Conservation (phyloP, 2,113 vertebrate species). For the Callaeas wilsoni region DNA sequence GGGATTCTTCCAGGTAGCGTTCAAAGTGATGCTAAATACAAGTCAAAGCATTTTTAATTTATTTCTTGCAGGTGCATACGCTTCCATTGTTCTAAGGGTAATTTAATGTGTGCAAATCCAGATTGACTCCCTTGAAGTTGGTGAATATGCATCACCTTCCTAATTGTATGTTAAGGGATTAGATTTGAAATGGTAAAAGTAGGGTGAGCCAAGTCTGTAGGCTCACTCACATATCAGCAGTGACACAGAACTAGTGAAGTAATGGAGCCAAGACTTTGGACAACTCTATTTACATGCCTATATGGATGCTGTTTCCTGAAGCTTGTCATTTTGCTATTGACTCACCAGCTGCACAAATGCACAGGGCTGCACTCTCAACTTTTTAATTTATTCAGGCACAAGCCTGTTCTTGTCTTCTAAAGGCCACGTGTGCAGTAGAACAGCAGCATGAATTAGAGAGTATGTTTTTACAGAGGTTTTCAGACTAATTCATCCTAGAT, state of each 20-base stretch:
- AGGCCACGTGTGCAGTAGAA: background rate
- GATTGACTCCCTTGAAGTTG: background rate
- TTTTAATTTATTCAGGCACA: background rate
- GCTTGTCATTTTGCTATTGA: background rate
- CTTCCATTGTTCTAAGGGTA: background rate
- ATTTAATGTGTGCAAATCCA: background rate
- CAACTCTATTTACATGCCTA: background rate
- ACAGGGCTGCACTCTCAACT: background rate
- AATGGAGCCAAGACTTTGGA: background rate
- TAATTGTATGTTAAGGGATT: background rate
- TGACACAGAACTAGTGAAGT: background rate
- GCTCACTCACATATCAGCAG: background rate
- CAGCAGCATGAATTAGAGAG: background rate
- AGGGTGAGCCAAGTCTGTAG: background rate
- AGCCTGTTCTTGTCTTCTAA: background rate
- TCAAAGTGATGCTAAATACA: constrained; percentile 36
- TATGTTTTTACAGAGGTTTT: background rate
- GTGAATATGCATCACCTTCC: background rate
- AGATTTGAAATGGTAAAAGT: background rate
- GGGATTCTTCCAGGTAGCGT: background rate
- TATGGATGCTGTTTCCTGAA: background rate
- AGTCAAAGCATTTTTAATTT: background rate
- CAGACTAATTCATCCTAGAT: background rate
- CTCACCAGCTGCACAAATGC: background rate
- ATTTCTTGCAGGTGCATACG: background rate